Evolutionary conservation across 2,797 vertebrate genomes (phyloP), one percentile per base, ranked within the genome.

Genomic region (Paguma larvata): DNA sequence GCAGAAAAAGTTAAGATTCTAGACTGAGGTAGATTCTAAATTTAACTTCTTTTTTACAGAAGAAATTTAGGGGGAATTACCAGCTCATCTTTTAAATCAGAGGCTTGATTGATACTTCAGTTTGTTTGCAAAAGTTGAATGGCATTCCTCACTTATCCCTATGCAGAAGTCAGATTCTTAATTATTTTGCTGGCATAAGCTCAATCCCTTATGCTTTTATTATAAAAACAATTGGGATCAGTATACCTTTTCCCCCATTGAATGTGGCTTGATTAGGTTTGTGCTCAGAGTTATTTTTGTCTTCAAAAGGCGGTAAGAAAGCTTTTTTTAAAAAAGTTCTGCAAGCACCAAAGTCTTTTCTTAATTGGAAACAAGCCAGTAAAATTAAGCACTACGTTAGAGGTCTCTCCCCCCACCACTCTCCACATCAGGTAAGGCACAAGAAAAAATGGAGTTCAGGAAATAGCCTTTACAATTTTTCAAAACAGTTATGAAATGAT

Each of bases 101-200:
- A 51, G 27, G 21, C 68, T 91, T 84, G 65, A 34, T 65, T 80
- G 27, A 56, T 59, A 84, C 56, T 88, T 94, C 80, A 94, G 27
- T 80, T 80, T 80, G 51, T 85, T 95, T 94, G 44, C 38, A 73
- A 93, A 92, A 34, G n/a, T 73, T 88, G 10, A 89, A 72, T 90
- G 21, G 32, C 53, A n/a, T 92, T 88, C 63, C 19, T 18, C 2
- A 53, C 16, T 90, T 79, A 79, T 11, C 53, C 18, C 63, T 59
- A 30, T 70, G 5, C 44, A 67, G 56, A 91, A 91, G 68, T 95
- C 30, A 85, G 46, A 46, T 77, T 87, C 72, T 72, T 83, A n/a
- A 75, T 89, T 78, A 85, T 65, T 94, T 87, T 94, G 27, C 84
- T 90, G 32, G 19, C 34, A 34, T 65, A 83, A 70, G 6, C 38